A percentile compares a stretch with the other conserved stretches of the same genome.
phyloP scores from a whole-genome alignment of 2,888 invertebrate species.

The Xestia c-nigrum region DNA sequence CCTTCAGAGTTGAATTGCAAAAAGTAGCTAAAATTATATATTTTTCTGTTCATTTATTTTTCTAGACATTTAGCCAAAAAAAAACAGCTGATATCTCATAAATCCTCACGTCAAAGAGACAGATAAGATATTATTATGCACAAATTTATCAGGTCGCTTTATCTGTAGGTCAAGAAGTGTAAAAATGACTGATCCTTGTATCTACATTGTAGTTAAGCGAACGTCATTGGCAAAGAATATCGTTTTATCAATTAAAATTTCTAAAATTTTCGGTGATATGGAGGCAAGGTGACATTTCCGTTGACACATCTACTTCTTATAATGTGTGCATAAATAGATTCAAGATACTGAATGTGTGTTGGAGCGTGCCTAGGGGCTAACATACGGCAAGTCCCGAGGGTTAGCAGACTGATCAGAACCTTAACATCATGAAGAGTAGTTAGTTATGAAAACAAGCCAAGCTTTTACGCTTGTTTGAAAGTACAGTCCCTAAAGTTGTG shows the following conservation, averaged over 20 bases:
- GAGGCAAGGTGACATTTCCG: conserved; percentile 25
- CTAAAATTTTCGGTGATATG: background rate
- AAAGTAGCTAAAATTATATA: too few species aligned
- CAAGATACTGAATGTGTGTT: too few species aligned
- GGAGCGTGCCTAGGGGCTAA: too few species aligned
- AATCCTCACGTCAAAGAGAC: conserved; percentile 19
- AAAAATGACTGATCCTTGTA: conserved; percentile 28
- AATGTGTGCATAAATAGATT: too few species aligned
- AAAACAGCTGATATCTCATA: conserved; percentile 13
- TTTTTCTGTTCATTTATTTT: background rate
- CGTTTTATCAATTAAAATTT: conserved; percentile 20
- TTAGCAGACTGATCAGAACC: too few species aligned
- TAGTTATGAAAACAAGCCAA: too few species aligned
- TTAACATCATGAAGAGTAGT: too few species aligned
- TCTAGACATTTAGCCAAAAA: background rate
- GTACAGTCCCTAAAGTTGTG: too few species aligned
- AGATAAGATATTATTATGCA: conserved; percentile 48
- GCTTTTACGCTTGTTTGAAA: too few species aligned
- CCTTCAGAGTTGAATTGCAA: too few species aligned
- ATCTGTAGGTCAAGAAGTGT: conserved; percentile 72
- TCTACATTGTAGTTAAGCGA: conserved; percentile 32
- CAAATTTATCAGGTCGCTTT: conserved; percentile 49
- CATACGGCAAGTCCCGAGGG: too few species aligned
- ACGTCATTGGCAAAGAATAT: conserved; percentile 4
- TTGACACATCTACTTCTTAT: background rate